Evolutionary conservation across 2,113 vertebrate genomes (phyloP), one percentile per base, ranked within the genome.

Genomic region (Asarcornis scutulata): DNA sequence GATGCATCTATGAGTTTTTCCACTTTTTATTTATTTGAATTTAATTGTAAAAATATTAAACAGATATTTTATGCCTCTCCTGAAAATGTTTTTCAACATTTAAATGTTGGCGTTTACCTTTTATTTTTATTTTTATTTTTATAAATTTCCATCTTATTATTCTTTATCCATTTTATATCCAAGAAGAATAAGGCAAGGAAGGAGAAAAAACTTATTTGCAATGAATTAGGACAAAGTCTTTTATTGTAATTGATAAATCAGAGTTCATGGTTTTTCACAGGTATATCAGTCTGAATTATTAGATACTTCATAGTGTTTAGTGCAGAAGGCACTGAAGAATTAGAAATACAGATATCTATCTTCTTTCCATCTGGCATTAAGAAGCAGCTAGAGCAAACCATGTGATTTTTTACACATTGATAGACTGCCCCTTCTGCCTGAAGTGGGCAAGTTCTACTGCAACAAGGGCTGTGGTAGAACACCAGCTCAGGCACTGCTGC

Each of bases 221-320:
- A 69, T 31, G 1, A 3, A 3, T 7, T 3, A 5, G 2, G 7
- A 60, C 29, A 52, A 32, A 46, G 3, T n/a, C 8, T 74, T 80
- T 63, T 15, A 5, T 90, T 87, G 60, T 42, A 59, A 27, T 27
- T 59, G 12, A 40, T 84, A n/a, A 77, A 75, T 17, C 5, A 36
- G 20, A 14, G 14, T 78, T 74, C 2, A 16, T 29, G 7, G 10
- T 27, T 72, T 23, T 62, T 88, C 20, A 36, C 18, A 34, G 13
- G 17, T 89, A 32, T 14, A 79, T 81, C 25, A 58, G 6, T 26
- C 46, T 86, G 13, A 2, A 0, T 60, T 79, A 29, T 48, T 68
- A 71, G 75, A 84, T 56, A 27, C 1, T 44, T 79, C 36, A n/a
- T 53, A 85, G 21, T 32, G 5, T 6, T 79, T 88, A 25, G 38